Base-by-base conservation (phyloP, 1,140 invertebrate species). In the Parapsyche elsis region DNA sequence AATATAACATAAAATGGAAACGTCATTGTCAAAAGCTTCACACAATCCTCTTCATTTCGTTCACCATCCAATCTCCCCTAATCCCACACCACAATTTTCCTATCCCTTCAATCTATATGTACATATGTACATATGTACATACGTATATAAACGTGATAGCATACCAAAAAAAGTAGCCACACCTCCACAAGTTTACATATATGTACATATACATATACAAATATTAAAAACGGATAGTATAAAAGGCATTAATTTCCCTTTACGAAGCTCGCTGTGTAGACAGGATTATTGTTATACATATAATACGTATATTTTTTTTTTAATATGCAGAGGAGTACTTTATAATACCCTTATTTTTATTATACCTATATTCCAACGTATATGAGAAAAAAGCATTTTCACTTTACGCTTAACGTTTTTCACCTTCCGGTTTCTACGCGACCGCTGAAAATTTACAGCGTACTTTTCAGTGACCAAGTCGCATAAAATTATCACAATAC, bases 21-120 rank as follows among this genome's bases (percentile, higher is more conserved):
- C 9, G 64, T 67, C 64, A 67, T 67, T 67, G 64, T 67, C 23
- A 67, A 67, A 67, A 67, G 64, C 64, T 67, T 30, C 4, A 24
- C 64, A 67, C 64, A 67, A 67, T 61, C 9, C 57, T 61, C 57
- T 61, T 61, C 57, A 61, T 61, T 61, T 61, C 57, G 57, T 21
- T 61, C 57, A 61, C 57, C 9, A 21, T 7, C 57, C 57, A 61
- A 61, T 67, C 24, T 53, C 24, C 64, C 14, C 64, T 67, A 67
- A 67, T 67, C 64, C 24, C 64, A 30, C 14, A 9, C 24, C 23
- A 67, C 64, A 24, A 12, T 67, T 67, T 26, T 19, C 21, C 21
- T 24, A 64, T 24, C 64, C 21, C 9, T 53, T 53, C 10, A 53
- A 46, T 46, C n/a, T n/a, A n/a, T n/a, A n/a, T n/a, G n/a, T n/a